Conservation (phyloP, 2,888 invertebrate species). For the Hypomecis punctinalis region DNA sequence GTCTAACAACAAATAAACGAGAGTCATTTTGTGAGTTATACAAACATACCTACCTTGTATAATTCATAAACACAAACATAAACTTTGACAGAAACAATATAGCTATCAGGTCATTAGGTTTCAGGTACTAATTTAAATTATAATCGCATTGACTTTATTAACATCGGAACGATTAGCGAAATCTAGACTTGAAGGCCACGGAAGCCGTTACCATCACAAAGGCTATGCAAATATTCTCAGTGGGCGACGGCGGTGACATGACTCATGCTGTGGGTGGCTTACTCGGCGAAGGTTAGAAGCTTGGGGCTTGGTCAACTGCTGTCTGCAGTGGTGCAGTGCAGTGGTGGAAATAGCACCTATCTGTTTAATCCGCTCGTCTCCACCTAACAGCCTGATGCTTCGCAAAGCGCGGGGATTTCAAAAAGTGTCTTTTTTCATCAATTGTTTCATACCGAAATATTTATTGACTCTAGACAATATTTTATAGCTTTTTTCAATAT, state of each 20-base stretch:
- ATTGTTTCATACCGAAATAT: too few relatives aligned
- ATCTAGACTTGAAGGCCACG: constrained; percentile 66
- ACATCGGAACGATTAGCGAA: constrained; percentile 44
- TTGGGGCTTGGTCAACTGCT: constrained; percentile 67
- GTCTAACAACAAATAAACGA: too few relatives aligned
- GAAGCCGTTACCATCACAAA: constrained; percentile 63
- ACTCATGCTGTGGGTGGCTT: constrained; percentile 74
- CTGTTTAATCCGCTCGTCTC: background rate
- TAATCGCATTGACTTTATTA: constrained; percentile 28
- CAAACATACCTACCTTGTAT: too few relatives aligned
- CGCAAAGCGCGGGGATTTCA: too few relatives aligned
- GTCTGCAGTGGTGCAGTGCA: background rate
- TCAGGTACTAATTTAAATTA: constrained; percentile 20
- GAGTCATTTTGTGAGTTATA: too few relatives aligned
- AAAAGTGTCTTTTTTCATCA: too few relatives aligned
- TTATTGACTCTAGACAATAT: too few relatives aligned
- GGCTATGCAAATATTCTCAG: constrained; percentile 68
- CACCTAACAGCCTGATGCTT: too few relatives aligned
- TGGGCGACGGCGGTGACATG: constrained; percentile 64
- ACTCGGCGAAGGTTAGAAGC: constrained; percentile 61
- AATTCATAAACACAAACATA: too few relatives aligned
- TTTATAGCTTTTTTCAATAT: too few relatives aligned
- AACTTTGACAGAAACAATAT: too few relatives aligned
- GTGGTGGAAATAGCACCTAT: background rate
- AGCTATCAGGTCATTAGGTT: constrained; percentile 4